Percentiles rank a stretch among this genome's conserved stretches.
These are phyloP conservation scores for Potorous gilbertii DNA, from an alignment of 2,797 vertebrate species.

Conservation along the genomic window DNA sequence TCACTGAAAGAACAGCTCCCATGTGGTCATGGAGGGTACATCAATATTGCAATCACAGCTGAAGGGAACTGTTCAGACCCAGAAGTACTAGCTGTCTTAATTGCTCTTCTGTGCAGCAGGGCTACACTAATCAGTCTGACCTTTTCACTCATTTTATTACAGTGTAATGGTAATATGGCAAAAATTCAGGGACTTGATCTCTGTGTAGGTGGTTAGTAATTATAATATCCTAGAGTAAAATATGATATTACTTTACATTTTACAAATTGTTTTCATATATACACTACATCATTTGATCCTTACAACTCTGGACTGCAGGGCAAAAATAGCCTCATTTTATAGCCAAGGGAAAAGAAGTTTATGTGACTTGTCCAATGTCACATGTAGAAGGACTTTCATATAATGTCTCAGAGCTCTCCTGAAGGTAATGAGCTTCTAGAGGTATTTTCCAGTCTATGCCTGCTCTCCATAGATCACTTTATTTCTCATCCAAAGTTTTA, in stretches of 20 bases:
- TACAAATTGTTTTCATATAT: not conserved
- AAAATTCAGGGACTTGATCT: not conserved
- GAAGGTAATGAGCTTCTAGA: not conserved
- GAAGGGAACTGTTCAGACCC: not conserved
- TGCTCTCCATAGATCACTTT: not conserved
- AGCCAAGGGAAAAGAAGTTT: not conserved
- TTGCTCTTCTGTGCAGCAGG: not conserved
- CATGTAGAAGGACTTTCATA: not conserved
- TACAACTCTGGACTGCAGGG: not conserved
- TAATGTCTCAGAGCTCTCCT: not conserved
- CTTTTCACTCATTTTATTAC: not conserved
- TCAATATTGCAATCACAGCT: not conserved
- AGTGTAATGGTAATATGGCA: not conserved
- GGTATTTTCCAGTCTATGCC: not conserved
- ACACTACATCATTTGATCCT: not conserved
- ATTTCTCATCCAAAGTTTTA: not conserved
- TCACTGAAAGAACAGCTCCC: not conserved
- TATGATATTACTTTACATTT: not conserved
- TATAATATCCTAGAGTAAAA: not conserved
- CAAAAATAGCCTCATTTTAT: not conserved
- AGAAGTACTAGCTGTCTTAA: not conserved
- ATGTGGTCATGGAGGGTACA: not conserved
- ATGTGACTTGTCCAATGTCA: not conserved
- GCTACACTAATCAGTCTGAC: not conserved
- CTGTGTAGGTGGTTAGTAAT: not conserved